These are phyloP conservation scores for Erannis defoliaria DNA, from an alignment of 2,888 invertebrate genomes.

Conservation along the genomic window DNA sequence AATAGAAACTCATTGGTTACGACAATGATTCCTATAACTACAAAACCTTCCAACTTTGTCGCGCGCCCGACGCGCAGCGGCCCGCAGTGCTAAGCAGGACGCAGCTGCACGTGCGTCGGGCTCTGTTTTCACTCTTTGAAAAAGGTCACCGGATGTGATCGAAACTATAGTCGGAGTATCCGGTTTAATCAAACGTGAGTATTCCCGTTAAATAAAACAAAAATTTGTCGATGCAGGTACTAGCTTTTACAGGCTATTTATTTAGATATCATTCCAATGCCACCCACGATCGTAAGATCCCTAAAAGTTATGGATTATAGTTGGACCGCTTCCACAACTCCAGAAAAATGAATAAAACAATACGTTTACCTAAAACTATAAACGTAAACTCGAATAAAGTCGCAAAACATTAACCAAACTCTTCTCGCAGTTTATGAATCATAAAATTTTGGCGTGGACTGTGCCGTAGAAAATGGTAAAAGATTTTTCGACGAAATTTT, in stretches of 20 bases:
- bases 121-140: no score
- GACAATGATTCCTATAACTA: background rate
- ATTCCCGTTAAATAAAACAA: no score
- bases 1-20: no score
- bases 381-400: constrained; percentile 41
- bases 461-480: constrained; percentile 8
- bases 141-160: no score
- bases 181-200: no score
- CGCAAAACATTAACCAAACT: constrained; percentile 46
- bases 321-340: constrained; percentile 16
- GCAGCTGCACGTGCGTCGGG: no score
- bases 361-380: constrained; percentile 33
- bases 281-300: constrained; percentile 16
- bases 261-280: constrained; percentile 16
- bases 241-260: constrained; percentile 8
- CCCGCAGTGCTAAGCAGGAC: no score
- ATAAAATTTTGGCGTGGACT: constrained; percentile 46
- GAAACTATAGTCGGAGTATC: no score
- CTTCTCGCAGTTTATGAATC: constrained; percentile 46
- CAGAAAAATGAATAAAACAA: constrained; percentile 32
- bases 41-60: no score
- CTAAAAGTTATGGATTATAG: constrained; percentile 19
- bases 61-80: no score
- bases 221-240: constrained; percentile 6
- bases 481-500: constrained; percentile 1